Conservation (phyloP, 1,140 invertebrate species). For the Microplitis demolitor region DNA sequence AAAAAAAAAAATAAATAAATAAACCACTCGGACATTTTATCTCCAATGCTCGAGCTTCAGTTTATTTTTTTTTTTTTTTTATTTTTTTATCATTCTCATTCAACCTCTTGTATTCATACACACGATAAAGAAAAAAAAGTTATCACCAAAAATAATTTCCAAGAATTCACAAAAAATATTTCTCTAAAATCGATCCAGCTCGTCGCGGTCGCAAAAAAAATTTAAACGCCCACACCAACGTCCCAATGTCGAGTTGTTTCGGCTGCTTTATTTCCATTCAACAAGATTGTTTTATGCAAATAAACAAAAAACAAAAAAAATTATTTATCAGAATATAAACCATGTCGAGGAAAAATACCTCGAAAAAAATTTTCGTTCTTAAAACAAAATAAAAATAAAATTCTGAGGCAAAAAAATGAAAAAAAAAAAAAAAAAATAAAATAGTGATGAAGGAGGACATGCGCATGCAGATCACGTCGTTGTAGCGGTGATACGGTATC, state of each 20-base stretch:
- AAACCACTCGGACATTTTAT: conserved; percentile 13
- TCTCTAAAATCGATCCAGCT: conserved; percentile 13
- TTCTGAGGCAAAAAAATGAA: not conserved
- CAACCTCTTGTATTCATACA: not conserved
- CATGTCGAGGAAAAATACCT: too few relatives aligned
- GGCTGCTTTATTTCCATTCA: conserved; percentile 4
- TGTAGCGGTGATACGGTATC: conserved; percentile 58
- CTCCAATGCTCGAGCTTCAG: conserved; percentile 19
- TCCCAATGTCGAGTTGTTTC: conserved; percentile 11
- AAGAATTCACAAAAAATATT: conserved; percentile 23
- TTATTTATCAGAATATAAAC: not conserved
- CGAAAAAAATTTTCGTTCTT: too few relatives aligned
- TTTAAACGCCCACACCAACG: conserved; percentile 13
- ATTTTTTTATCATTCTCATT: not conserved
- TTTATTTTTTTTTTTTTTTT: conserved; percentile 7
- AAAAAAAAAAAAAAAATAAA: too few relatives aligned
- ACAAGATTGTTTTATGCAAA: not conserved
- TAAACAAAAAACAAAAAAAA: not conserved
- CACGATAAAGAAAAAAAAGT: not conserved
- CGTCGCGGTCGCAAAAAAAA: not conserved
- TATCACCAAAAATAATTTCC: conserved; percentile 3
- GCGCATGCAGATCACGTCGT: conserved; percentile 59
- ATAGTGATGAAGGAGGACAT: conserved; percentile 46
- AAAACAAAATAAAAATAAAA: conserved; percentile 22
- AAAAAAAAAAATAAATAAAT: conserved; percentile 7